These are phyloP conservation scores for Stegastes partitus DNA, from an alignment of 2,113 vertebrate species.

Conservation along the genomic window DNA sequence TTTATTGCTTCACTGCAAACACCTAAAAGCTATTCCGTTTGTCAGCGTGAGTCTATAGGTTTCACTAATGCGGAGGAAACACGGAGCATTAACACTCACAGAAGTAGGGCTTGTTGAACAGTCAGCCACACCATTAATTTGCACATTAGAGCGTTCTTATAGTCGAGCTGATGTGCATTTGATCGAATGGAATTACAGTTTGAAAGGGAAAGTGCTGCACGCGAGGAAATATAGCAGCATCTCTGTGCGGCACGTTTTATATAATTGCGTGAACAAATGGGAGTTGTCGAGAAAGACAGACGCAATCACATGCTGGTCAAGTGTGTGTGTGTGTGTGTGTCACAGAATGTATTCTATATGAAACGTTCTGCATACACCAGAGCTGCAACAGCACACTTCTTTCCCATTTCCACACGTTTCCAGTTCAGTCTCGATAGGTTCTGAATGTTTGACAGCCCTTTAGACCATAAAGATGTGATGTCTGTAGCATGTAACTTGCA, in stretches of 20 bases:
- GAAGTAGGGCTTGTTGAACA: neutral
- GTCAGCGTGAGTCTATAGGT: conserved; percentile 17
- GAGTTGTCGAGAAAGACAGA: neutral
- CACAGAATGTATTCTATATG: neutral
- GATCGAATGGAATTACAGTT: neutral
- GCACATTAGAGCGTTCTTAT: neutral
- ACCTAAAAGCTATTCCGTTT: conserved; percentile 20
- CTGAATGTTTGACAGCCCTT: neutral
- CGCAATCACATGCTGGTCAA: neutral
- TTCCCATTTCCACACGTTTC: neutral
- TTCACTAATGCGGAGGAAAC: conserved; percentile 18
- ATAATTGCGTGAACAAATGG: neutral
- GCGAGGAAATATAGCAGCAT: neutral
- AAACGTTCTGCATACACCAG: neutral
- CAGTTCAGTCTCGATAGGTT: neutral
- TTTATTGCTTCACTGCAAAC: conserved; percentile 42
- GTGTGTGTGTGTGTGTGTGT: too few species aligned
- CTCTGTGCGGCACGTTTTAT: neutral
- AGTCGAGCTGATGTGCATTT: neutral
- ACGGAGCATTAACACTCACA: conserved; percentile 1
- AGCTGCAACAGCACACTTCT: neutral
- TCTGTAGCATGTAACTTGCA: neutral
- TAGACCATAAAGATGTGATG: neutral
- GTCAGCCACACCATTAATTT: conserved; percentile 1
- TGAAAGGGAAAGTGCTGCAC: neutral